A percentile compares a stretch with the other conserved stretches of the same genome.
Conservation (phyloP, 2,797 vertebrate species). For the Taenioides sp. region DNA sequence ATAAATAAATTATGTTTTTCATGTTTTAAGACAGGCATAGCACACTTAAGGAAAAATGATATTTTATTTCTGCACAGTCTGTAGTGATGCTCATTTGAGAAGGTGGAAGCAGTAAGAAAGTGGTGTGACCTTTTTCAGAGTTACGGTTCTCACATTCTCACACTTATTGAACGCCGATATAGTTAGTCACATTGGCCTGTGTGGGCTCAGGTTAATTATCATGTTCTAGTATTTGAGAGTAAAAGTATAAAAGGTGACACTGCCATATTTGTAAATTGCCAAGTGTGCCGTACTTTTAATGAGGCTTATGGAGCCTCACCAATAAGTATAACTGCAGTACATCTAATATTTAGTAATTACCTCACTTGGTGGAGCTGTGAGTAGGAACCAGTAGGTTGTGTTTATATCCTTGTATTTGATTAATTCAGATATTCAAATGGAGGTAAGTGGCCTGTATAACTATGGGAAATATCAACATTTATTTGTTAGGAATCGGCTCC, state of each 20-base stretch:
- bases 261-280: conserved; percentile 18
- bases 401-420: background rate
- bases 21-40: too few relatives aligned
- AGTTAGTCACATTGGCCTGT: conserved; percentile 27
- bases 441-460: background rate
- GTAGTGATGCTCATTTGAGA: conserved; percentile 2
- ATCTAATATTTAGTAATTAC: too few relatives aligned
- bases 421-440: background rate
- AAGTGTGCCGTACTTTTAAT: background rate
- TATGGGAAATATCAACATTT: background rate
- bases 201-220: conserved; percentile 21
- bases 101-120: conserved; percentile 1
- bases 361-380: too few relatives aligned
- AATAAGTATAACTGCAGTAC: too few relatives aligned
- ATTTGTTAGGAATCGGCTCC: too few relatives aligned
- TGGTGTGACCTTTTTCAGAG: background rate
- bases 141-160: conserved; percentile 2
- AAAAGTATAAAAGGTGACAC: conserved; percentile 29
- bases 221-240: conserved; percentile 25
- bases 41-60: background rate
- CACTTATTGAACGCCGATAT: conserved; percentile 2
- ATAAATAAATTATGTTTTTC: too few relatives aligned
- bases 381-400: too few relatives aligned
- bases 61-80: conserved; percentile 16
- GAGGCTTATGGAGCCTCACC: too few relatives aligned